Conservation (phyloP, 2,888 invertebrate species). For the Nemapogon koenigi region DNA sequence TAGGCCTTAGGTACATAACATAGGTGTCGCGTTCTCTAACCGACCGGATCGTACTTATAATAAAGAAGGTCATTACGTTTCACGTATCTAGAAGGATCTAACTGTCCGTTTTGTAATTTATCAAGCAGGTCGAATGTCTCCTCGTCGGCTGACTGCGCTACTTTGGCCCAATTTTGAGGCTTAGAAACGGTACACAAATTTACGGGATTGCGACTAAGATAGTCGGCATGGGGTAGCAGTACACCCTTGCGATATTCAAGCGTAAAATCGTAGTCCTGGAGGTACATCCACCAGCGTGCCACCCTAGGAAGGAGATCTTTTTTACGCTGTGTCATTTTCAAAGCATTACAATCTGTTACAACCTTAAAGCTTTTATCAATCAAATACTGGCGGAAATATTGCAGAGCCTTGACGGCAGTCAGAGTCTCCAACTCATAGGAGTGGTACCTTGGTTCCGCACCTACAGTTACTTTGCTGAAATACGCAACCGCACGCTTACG, state of each 20-base stretch:
- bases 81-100: slow-evolving; percentile 17
- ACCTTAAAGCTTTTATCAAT: slow-evolving; percentile 5
- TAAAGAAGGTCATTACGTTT: slow-evolving; percentile 14
- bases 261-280: slow-evolving; percentile 5
- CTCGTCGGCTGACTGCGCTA: slow-evolving; percentile 12
- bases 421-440: no score
- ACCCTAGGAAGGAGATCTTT: slow-evolving; percentile 9
- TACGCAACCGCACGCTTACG: slow-evolving; percentile 6
- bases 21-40: slow-evolving; percentile 15
- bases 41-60: slow-evolving; percentile 13
- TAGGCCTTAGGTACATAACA: slow-evolving; percentile 22
- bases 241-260: slow-evolving; percentile 8
- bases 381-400: slow-evolving; percentile 8
- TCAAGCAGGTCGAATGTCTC: slow-evolving; percentile 14
- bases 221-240: no score
- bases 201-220: no score
- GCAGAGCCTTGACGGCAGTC: slow-evolving; percentile 9
- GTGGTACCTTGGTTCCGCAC: slow-evolving; percentile 8
- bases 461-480: slow-evolving; percentile 8
- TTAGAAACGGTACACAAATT: slow-evolving; percentile 16
- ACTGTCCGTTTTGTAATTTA: slow-evolving; percentile 15
- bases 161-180: slow-evolving; percentile 18
- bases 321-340: slow-evolving; percentile 9
- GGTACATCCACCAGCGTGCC: slow-evolving; percentile 10
- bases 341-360: slow-evolving; percentile 9